Evolutionary conservation across 2,797 vertebrate species (phyloP).

Genomic region (Forpus xanthops): DNA sequence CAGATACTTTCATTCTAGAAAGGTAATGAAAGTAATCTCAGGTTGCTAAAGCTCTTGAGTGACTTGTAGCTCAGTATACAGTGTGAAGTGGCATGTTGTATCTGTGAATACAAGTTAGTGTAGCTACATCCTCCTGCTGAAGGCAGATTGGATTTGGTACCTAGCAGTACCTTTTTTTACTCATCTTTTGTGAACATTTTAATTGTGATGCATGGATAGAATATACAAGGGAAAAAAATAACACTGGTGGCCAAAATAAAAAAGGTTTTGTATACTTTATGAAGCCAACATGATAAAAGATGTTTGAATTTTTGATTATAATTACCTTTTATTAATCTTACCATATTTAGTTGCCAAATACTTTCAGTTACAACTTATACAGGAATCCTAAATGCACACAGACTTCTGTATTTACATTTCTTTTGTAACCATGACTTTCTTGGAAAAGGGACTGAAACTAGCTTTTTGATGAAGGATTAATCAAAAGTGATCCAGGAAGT

Average conservation of each 20-base stretch:
- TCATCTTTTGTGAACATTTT: neutral
- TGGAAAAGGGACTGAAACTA: neutral
- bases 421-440: neutral
- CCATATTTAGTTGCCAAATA: neutral
- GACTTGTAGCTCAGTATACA: fast-evolving
- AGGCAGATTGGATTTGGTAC: neutral
- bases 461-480: neutral
- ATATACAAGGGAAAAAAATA: neutral
- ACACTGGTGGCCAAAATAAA: neutral
- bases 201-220: neutral
- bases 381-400: neutral
- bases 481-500: neutral
- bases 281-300: neutral
- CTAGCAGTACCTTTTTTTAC: neutral
- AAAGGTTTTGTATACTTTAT: neutral
- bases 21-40: neutral
- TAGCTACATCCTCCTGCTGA: neutral
- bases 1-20: neutral
- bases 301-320: neutral
- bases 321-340: neutral
- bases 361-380: neutral
- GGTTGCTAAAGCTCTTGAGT: neutral
- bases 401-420: neutral
- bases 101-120: neutral
- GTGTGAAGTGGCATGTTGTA: fast-evolving